Base-by-base conservation (phyloP, 2,797 vertebrate genomes). In the Enteromius radiatus region DNA sequence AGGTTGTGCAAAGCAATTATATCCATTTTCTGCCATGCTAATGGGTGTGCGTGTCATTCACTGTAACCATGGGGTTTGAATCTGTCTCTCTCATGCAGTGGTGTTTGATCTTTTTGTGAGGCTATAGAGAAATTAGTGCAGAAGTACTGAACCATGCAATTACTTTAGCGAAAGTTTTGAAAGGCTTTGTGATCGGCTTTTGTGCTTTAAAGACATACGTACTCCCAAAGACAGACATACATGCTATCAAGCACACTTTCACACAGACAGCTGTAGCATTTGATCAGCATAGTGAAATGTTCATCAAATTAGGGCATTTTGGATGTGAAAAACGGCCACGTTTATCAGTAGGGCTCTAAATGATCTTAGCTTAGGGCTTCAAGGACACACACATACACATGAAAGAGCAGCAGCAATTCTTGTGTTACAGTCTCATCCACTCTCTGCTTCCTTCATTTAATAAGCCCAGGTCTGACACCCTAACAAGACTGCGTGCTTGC, bases 21-120 rank as follows among this genome's bases (percentile, higher is more conserved):
- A 82, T 87, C 89, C 80, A 88, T 92, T 89, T 90, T 77, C 83
- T 85, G 86, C 79, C 69, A 56, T 81, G 82, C 82, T 87, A 87
- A 88, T 88, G 85, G 85, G 78, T 78, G 81, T 85, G 86, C 69
- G 45, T 88, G 88, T 89, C 89, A 79, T 69, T 90, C 85, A 89
- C 14, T 65, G 61, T 82, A 80, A 88, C 84, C 87, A 84, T 80
- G 68, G 76, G 80, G 77, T 85, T 89, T 82, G 75, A 78, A 38
- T 80, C 78, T 73, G 76, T 81, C 64, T 81, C n/a, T 75, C 61
- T 75, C 56, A 69, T 83, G 65, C 65, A 61, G 75, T 77, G 64
- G 81, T 70, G 81, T 82, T 67, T 61, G 67, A 52, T 81, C 73
- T 31, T 64, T 79, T 80, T 63, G 38, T 70, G 74, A 79, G 80